Base-by-base conservation (phyloP, 2,888 invertebrate genomes). In the Halictus quadricinctus region DNA sequence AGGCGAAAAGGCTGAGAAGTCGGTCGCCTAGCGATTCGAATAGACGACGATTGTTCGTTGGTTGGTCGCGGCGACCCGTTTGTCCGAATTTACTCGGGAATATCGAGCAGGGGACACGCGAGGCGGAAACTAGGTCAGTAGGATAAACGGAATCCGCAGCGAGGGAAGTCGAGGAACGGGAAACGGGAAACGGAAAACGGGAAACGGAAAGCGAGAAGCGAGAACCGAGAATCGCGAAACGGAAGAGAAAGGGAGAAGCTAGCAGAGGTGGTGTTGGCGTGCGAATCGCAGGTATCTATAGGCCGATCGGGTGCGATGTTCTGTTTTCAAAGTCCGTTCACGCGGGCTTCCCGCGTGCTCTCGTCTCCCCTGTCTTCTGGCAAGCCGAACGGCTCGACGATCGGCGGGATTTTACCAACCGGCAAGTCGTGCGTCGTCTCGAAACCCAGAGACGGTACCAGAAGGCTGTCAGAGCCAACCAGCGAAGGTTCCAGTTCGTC, bases 261-360 rank as follows among this genome's bases (percentile, higher is more conserved):
- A 7, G 15, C 12, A 8, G 36, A 13, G 36, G 41, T 13, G n/a
- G n/a, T 41, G 41, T 60, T 25, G 7, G 41, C 29, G 43, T 29
- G 54, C 73, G 10, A 64, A 64, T 29, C 66, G 36, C 5, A 69
- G 36, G 10, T 21, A 41, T 41, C 41, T 41, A 29, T 13, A 46
- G 18, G 5, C 46, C 18, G 29, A 21, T 21, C 64, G 29, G 18
- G 43, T 72, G 46, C 64, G 29, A 76, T 95, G 95, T 95, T 95
- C 88, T 95, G 95, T 88, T 95, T 95, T 86, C 94, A 94, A 89
- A 94, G 94, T 84, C 94, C 94, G 76, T 95, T 95, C 83, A 93
- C 94, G 83, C 92, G 94, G 81, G 90, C 92, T 29, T 92, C 94
- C 76, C 92, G 93, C 54, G 90, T 91, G 74, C 81, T 89, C 46